Base-by-base conservation (phyloP, 2,888 invertebrate species). In the Zootermopsis nevadensis region DNA sequence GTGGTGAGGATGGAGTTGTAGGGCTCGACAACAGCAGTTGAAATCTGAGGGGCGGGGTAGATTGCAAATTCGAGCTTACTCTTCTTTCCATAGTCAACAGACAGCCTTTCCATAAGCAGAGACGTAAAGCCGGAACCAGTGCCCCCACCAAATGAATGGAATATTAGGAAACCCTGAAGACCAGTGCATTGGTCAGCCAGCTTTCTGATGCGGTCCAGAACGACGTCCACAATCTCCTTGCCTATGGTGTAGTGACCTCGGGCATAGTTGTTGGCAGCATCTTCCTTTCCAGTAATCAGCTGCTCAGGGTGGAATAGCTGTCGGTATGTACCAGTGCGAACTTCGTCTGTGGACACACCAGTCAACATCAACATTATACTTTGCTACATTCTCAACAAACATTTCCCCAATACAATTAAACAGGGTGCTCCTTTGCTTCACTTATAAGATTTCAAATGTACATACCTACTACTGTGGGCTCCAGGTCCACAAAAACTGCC, bases 181-280 rank as follows among this genome's bases (percentile, higher is more conserved):
- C 92, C 92, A 38, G 91, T 90, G 87, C 93, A 93, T 88, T 91
- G 91, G 86, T 93, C 93, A 10, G 90, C 89, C 84, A 91, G 87
- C 85, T n/a, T n/a, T n/a, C n/a, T n/a, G n/a, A n/a, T n/a, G n/a
- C n/a, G n/a, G n/a, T n/a, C n/a, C n/a, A n/a, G n/a, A n/a, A n/a
- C n/a, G n/a, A n/a, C n/a, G n/a, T n/a, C n/a, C n/a, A n/a, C n/a
- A n/a, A n/a, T n/a, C 91, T 93, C 93, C 84, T 90, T 91, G 48
- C 93, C 94, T 82, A 94, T 91, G 33, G 93, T 94, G 89, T 94
- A 94, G 91, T 99, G 98, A 85, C 98, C 98, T 88, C 98, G 94
- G 84, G 98, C 98, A 87, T 98, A 99, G 92, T 99, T 98, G 92
- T 99, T 98, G 87, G 98, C 98, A 77, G 98, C 98, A 89, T 98